Percentiles rank a stretch among this genome's conserved stretches.
These are phyloP conservation scores for Pogonomyrmex barbatus DNA, from an alignment of 1,140 invertebrate species.

Conservation along the genomic window DNA sequence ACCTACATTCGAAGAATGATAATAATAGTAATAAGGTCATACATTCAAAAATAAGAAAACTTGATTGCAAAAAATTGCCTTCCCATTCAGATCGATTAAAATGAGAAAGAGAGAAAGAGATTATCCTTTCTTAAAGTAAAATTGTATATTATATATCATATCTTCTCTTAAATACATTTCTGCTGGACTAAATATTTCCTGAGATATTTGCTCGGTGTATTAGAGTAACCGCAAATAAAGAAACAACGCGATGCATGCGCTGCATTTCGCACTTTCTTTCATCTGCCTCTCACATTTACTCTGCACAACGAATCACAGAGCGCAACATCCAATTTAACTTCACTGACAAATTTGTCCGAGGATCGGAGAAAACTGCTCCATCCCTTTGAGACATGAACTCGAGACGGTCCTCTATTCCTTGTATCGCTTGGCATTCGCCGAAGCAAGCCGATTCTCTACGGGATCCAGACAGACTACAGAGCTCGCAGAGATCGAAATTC, in stretches of 20 bases:
- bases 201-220: neutral
- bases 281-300: constrained; percentile 24
- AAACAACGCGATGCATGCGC: neutral
- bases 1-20: constrained; percentile 30
- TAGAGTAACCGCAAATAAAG: constrained; percentile 7
- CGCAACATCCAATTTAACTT: constrained; percentile 62
- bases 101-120: neutral
- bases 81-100: constrained; percentile 5
- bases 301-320: constrained; percentile 32
- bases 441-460: constrained; percentile 35
- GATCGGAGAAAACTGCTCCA: constrained; percentile 40
- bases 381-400: constrained; percentile 55
- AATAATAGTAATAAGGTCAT: constrained; percentile 17
- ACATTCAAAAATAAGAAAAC: neutral
- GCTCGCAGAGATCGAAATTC: constrained; percentile 57
- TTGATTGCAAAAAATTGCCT: neutral
- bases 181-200: neutral
- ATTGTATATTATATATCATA: neutral
- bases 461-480: constrained; percentile 9
- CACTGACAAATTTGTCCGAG: constrained; percentile 53
- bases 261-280: constrained; percentile 51
- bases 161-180: neutral
- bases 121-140: neutral
- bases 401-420: constrained; percentile 33
- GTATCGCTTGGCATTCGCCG: constrained; percentile 46